Base-by-base conservation (phyloP, 2,888 invertebrate genomes). In the Hecatera dysodea region DNA sequence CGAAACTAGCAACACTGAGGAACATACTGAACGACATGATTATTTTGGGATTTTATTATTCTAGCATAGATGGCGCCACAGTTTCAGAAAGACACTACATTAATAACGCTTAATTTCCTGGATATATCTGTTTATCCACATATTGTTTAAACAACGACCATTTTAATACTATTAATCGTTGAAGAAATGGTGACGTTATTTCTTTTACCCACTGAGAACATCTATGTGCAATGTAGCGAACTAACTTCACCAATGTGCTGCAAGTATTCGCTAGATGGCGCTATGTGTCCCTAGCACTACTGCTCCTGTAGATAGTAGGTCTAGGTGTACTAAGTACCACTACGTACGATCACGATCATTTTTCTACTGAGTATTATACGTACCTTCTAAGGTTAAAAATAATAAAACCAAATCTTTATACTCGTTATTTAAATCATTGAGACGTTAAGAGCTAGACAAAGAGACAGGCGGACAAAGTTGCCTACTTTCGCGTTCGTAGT, bases 241-340 rank as follows among this genome's bases (percentile, higher is more conserved):
- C n/a, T 44, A 72, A 27, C 12, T 57, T 48, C 0, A 22, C 12
- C 15, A 27, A 22, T 22, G 12, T 57, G n/a, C n/a, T 57, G 22
- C 12, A 17, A 50, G 5, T 44, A 22, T 24, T 46, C 24, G 15
- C 33, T 39, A 72, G 72, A 57, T 72, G 72, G 73, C 73, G 53
- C 15, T 12, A 61, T 27, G 7, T 15, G 44, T 71, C 39, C 24
- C 11, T 27, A 19, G 2, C 27, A 12, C 44, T 29, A n/a, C 15
- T 17, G 1, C 12, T 39, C 3, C 12, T 39, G 39, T 24, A 29
- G 0, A 48, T 46, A 36, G 6, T n/a, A n/a, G n/a, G n/a, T n/a
- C n/a, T n/a, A n/a, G n/a, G n/a, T n/a, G n/a, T n/a, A n/a, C n/a
- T n/a, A n/a, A 33, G 33, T 33, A 33, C 9, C 33, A 33, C 8